These are phyloP conservation scores for Lagorchestes hirsutus DNA, from an alignment of 2,797 vertebrate genomes.

Conservation along the genomic window DNA sequence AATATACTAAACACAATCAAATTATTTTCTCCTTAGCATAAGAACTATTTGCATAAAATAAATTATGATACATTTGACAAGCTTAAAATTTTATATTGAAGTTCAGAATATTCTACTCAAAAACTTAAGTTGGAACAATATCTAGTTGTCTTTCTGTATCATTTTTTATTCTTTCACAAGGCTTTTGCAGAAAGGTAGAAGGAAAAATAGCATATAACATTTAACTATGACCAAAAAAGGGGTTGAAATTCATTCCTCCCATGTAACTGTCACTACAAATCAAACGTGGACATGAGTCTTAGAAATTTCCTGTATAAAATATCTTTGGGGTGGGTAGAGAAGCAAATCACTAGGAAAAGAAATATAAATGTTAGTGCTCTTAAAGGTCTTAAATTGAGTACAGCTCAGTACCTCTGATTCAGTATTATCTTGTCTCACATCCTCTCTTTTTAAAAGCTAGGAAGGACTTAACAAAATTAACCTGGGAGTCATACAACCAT, in stretches of 20 bases:
- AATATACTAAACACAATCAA: background rate
- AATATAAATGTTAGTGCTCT: constrained; percentile 8
- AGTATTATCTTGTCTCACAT: background rate
- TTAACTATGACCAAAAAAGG: background rate
- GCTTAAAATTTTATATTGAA: background rate
- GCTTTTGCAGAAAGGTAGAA: background rate
- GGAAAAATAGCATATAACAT: background rate
- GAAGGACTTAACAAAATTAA: background rate
- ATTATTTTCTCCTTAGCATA: background rate
- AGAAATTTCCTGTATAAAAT: background rate
- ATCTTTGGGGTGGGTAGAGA: background rate
- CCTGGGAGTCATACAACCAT: background rate
- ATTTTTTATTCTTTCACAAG: background rate
- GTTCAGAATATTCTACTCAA: background rate
- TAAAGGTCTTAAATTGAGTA: constrained; percentile 15
- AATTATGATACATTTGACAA: background rate
- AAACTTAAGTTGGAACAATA: background rate
- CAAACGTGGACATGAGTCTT: background rate
- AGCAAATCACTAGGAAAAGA: background rate
- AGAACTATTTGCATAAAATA: background rate
- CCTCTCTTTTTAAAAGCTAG: background rate
- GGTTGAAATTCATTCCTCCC: background rate
- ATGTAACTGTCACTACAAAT: background rate
- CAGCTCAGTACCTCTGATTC: background rate
- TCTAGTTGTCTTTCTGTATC: background rate